Evolutionary conservation across 1,140 invertebrate species (phyloP).

Genomic region (Laodelphax striatellus): DNA sequence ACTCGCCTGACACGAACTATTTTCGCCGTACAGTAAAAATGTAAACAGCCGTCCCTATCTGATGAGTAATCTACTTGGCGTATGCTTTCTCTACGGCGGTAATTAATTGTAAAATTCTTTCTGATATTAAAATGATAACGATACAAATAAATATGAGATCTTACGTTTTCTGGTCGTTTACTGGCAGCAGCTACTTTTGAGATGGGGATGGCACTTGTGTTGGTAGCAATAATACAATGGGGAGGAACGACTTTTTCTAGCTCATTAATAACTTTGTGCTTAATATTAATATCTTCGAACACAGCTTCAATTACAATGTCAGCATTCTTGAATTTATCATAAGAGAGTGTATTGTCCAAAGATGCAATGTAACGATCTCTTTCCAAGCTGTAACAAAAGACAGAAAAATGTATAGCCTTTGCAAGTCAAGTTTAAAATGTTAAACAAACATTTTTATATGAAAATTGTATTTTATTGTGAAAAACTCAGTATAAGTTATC

Average conservation of each 20-base stretch:
- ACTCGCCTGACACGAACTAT: too few species aligned
- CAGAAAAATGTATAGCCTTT: too few species aligned
- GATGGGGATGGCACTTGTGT: conserved; percentile 97
- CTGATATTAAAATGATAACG: too few species aligned
- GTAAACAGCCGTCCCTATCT: too few species aligned
- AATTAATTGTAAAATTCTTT: too few species aligned
- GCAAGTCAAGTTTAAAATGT: too few species aligned
- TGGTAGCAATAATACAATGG: conserved; percentile 92
- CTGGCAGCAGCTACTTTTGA: conserved; percentile 87
- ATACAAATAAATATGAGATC: conserved; percentile 23
- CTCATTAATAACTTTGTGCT: conserved; percentile 96
- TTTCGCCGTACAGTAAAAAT: too few species aligned
- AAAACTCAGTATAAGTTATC: too few species aligned
- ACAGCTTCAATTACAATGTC: conserved; percentile 99
- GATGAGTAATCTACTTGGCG: too few species aligned
- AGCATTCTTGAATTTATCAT: conserved; percentile 73
- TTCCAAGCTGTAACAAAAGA: conserved; percentile 45
- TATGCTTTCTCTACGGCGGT: too few species aligned
- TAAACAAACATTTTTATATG: too few species aligned
- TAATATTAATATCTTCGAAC: conserved; percentile 92
- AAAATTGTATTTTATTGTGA: too few species aligned
- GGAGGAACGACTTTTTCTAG: conserved; percentile 75
- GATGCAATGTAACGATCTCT: conserved; percentile 69
- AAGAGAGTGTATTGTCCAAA: conserved; percentile 69
- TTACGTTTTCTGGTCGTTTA: conserved; percentile 85